Percentiles rank a stretch among this genome's conserved stretches.
phyloP scores from a whole-genome alignment of 2,113 vertebrate species.

The Anhinga rufa region DNA sequence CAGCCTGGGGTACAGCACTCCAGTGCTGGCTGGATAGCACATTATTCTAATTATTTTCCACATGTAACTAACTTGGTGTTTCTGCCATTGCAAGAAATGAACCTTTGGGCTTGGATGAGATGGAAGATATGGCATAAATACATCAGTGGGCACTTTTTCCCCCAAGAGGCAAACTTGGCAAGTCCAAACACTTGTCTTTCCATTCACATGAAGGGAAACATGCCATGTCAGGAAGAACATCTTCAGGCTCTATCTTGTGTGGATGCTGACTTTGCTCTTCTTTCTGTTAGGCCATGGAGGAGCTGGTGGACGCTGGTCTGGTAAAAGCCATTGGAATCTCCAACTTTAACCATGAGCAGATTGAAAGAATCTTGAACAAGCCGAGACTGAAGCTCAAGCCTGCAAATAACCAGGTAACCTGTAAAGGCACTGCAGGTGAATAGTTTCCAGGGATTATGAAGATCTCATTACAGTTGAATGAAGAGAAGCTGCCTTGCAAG shows the following conservation, averaged over 20 bases:
- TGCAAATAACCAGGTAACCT: constrained; percentile 79
- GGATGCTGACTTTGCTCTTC: background rate
- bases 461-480: background rate
- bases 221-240: background rate
- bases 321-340: constrained; percentile 90
- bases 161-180: background rate
- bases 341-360: constrained; percentile 88
- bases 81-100: background rate
- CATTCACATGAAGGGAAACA: background rate
- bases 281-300: constrained; percentile 85
- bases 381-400: constrained; percentile 84
- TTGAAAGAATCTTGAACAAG: constrained; percentile 82
- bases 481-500: background rate
- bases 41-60: background rate
- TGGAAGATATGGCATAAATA: background rate
- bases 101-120: background rate
- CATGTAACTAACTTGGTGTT: background rate
- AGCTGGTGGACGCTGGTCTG: constrained; percentile 84
- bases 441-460: background rate
- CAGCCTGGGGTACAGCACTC: background rate
- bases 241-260: background rate
- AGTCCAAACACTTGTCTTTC: background rate
- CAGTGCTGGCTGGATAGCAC: background rate
- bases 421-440: background rate
- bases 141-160: background rate